A percentile compares a stretch with the other conserved stretches of the same genome.
These are phyloP conservation scores for Polietes domitor DNA, from an alignment of 2,888 invertebrate species.

Conservation along the genomic window DNA sequence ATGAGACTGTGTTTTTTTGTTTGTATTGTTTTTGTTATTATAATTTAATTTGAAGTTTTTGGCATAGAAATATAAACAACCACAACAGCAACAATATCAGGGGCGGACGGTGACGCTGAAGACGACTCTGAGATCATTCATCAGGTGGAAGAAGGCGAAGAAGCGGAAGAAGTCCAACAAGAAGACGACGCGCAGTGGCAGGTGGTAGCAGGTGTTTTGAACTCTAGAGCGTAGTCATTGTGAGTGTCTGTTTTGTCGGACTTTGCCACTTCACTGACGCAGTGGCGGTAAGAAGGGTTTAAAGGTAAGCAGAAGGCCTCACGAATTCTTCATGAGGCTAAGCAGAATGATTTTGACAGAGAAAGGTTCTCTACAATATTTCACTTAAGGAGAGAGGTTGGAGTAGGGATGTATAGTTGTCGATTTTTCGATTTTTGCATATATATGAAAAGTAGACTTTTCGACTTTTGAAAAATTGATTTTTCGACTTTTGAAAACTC, in stretches of 20 bases:
- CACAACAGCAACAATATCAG: constrained; percentile 17
- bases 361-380: too few relatives aligned
- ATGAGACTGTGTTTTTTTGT: neutral
- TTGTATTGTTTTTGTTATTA: constrained; percentile 57
- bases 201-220: constrained; percentile 62
- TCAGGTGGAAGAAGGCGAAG: constrained; percentile 19
- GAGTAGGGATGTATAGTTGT: too few relatives aligned
- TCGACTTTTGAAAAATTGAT: too few relatives aligned
- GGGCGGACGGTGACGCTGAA: neutral
- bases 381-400: too few relatives aligned
- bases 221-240: constrained; percentile 38
- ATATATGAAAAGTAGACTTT: too few relatives aligned
- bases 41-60: constrained; percentile 65
- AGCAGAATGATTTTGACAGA: too few relatives aligned
- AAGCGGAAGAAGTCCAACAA: constrained; percentile 4
- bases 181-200: neutral
- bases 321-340: neutral
- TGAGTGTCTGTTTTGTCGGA: constrained; percentile 70
- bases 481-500: too few relatives aligned
- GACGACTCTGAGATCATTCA: constrained; percentile 53
- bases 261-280: constrained; percentile 73
- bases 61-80: constrained; percentile 57
- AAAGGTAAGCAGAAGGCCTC: neutral
- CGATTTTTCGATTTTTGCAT: too few relatives aligned
- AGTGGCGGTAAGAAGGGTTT: neutral